These are phyloP conservation scores for Coreoperca whiteheadi DNA, from an alignment of 2,113 vertebrate species.

Conservation along the genomic window DNA sequence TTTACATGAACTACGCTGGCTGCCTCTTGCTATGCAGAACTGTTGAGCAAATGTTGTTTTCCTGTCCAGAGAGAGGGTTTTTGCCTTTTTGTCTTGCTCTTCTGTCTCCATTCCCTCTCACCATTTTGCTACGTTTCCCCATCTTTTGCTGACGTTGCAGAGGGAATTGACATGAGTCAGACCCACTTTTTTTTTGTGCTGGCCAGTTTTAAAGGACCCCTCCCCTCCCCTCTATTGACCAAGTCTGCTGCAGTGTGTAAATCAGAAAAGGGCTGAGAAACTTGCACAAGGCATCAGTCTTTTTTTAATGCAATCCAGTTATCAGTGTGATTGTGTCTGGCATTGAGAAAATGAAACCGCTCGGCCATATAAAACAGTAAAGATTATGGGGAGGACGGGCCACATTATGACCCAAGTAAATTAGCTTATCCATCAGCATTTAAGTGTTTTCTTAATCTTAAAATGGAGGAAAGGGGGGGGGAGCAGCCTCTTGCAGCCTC, in stretches of 20 bases:
- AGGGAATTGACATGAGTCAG: conserved; percentile 4
- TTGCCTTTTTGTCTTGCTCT: background rate
- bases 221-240: conserved; percentile 43
- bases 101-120: background rate
- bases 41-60: background rate
- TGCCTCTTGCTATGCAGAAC: background rate
- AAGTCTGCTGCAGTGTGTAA: conserved; percentile 59
- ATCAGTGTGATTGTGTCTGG: background rate
- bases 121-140: background rate
- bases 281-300: background rate
- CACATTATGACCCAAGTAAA: background rate
- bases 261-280: conserved; percentile 32
- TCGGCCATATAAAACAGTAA: background rate
- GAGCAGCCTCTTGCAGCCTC: background rate
- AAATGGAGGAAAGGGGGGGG: background rate
- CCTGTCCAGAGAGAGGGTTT: background rate
- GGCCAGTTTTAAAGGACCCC: conserved; percentile 28
- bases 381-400: background rate
- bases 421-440: background rate
- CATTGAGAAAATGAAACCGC: background rate
- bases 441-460: background rate
- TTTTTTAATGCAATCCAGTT: background rate
- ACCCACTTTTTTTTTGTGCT: conserved; percentile 10
- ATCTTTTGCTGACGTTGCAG: conserved; percentile 47
- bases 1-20: background rate